Conservation (phyloP, 2,888 invertebrate genomes). For the Digitonthophagus gazella region DNA sequence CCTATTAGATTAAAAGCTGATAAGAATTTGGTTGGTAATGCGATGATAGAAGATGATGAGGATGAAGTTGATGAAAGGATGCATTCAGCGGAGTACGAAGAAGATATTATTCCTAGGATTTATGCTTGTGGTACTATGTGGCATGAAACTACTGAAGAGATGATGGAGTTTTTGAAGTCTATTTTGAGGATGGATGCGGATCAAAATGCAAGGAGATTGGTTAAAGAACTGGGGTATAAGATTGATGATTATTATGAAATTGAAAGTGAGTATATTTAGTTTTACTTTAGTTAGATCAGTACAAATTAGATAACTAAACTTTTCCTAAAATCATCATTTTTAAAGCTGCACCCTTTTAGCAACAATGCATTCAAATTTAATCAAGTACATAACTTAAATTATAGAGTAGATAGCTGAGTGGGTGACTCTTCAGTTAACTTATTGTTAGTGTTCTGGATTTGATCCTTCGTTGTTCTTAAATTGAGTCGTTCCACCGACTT, state of each 20-base stretch:
- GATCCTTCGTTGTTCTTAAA: no score
- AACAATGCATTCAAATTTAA: no score
- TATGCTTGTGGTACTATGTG: constrained; percentile 92
- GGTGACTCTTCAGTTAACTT: no score
- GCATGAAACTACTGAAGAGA: constrained; percentile 88
- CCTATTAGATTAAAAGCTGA: neutral
- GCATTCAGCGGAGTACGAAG: constrained; percentile 17
- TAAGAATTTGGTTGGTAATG: neutral
- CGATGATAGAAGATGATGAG: neutral
- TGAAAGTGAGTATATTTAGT: constrained; percentile 62
- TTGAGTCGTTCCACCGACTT: no score
- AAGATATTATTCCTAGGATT: constrained; percentile 54
- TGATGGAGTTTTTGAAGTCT: constrained; percentile 88
- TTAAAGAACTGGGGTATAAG: constrained; percentile 64
- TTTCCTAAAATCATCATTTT: no score
- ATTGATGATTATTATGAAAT: constrained; percentile 78
- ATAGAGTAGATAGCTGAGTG: no score
- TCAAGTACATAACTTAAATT: no score
- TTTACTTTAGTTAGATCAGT: neutral
- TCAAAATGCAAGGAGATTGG: constrained; percentile 81
- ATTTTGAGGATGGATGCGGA: constrained; percentile 86
- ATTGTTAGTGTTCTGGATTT: no score
- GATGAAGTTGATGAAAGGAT: neutral
- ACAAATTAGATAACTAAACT: neutral
- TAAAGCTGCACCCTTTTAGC: no score